Evolutionary conservation across 2,888 invertebrate genomes (phyloP), one percentile per base, ranked within the genome.

Genomic region (Osmoderma eremita): DNA sequence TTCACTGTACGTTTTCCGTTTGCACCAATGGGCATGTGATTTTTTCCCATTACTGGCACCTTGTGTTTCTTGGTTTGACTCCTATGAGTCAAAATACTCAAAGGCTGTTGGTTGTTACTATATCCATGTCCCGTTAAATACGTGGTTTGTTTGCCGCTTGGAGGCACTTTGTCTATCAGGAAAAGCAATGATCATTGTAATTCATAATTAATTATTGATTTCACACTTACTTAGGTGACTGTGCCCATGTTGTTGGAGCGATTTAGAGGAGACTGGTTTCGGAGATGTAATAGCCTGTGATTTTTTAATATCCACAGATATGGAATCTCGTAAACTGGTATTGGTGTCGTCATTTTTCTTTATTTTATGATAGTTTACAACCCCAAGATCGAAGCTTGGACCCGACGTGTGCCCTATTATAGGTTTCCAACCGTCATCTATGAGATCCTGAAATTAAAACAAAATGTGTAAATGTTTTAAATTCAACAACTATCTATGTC

Each of bases 381-480:
- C 76, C 71, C 78, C 78, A 4, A 74, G 73, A 64, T 70, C 70
- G 36, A 72, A 71, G 64, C 50, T 8, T 30, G 67, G 15, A 13
- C 38, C 38, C 3, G 54, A 42, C 12, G 58, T 56, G 71, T 73
- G 67, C 30, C 86, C 85, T 10, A 88, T 77, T 18, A 88, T 88
- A 41, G 88, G 88, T 70, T 87, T 81, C 88, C 88, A 88, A 48
- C 88, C 88, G 73, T 88, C 85, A 75, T 87, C 86, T 50, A 86
- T 84, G 74, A 84, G 38, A 24, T 68, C 65, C 68, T 68, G 20
- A 5, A 61, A 30, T 0, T 30, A 15, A 51, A 61, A n/a, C 24
- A 24, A 30, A 17, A n/a, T 10, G 15, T 1, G 22, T 30, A 51
- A 41, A n/a, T 20, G 38, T 30, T 5, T 30, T 4, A 30, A 30